Conservation (phyloP, 2,113 vertebrate species). For the Toxostoma redivivum region DNA sequence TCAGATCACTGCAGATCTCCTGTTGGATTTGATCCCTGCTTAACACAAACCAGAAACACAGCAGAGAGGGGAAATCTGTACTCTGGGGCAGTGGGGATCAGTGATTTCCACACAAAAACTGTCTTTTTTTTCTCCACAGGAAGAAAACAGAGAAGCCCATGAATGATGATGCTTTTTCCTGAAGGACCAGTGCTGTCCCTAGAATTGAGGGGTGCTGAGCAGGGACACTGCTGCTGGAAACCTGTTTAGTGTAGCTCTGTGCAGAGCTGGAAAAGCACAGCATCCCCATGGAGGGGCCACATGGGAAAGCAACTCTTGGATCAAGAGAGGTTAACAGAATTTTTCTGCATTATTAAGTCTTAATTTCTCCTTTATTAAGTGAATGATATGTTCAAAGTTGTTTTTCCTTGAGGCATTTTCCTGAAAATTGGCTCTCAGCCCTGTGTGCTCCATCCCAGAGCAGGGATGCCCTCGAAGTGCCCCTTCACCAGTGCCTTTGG, state of each 20-base stretch:
- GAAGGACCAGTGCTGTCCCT: not conserved
- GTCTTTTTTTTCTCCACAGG: not conserved
- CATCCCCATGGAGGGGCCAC: conserved; percentile 26
- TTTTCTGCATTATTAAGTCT: conserved; percentile 75
- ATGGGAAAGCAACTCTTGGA: conserved; percentile 44
- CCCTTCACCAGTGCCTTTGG: not conserved
- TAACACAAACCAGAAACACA: rapidly evolving
- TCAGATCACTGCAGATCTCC: not conserved
- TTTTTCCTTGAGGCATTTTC: conserved; percentile 69
- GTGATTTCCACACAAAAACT: not conserved
- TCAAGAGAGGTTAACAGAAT: conserved; percentile 77
- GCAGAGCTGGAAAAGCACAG: conserved; percentile 15
- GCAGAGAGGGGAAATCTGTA: not conserved
- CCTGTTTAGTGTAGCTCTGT: not conserved
- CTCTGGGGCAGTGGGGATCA: not conserved
- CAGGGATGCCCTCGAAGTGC: not conserved
- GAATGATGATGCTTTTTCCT: not conserved
- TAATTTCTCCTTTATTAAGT: conserved; percentile 77
- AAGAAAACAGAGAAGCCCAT: not conserved
- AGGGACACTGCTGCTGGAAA: not conserved
- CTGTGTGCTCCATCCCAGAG: not conserved
- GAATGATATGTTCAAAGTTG: conserved; percentile 56
- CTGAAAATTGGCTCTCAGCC: conserved; percentile 66
- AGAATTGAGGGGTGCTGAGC: not conserved
- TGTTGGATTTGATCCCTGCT: not conserved